A percentile compares a stretch with the other conserved stretches of the same genome.
These are phyloP conservation scores for Calidris pugnax DNA, from an alignment of 2,113 vertebrate genomes.

Conservation along the genomic window DNA sequence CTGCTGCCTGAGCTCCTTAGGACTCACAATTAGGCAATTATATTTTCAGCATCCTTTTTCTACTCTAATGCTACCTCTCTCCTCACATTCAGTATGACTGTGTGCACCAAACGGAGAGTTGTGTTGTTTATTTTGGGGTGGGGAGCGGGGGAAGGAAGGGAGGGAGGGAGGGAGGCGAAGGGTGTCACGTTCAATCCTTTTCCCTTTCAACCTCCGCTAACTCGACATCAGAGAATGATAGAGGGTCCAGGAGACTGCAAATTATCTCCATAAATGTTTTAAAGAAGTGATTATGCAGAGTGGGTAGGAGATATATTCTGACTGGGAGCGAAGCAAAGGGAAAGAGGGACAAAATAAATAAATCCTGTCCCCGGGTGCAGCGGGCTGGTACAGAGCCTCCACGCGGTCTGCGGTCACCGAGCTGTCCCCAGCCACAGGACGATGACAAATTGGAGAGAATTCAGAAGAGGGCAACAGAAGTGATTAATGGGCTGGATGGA, in stretches of 20 bases:
- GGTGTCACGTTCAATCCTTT: neutral
- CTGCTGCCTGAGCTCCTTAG: conserved; percentile 30
- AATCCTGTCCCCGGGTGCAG: neutral
- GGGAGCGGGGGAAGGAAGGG: neutral
- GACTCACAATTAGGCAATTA: conserved; percentile 46
- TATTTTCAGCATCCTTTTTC: neutral
- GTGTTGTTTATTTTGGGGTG: neutral
- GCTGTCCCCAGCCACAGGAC: conserved; percentile 1
- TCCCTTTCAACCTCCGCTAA: neutral
- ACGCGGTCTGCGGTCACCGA: rapidly evolving
- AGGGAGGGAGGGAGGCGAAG: neutral
- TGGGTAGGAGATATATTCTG: neutral
- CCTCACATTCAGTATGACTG: neutral
- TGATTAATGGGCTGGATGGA: conserved; percentile 47
- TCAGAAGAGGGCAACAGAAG: conserved; percentile 27
- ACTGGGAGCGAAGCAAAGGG: neutral
- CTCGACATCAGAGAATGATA: neutral
- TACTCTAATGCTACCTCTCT: neutral
- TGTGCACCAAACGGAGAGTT: neutral
- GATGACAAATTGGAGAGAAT: conserved; percentile 40
- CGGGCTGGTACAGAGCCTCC: neutral
- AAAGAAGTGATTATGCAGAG: conserved; percentile 9
- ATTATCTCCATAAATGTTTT: conserved; percentile 27
- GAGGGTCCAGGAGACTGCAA: neutral
- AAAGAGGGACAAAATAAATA: neutral